phyloP scores from a whole-genome alignment of 2,113 vertebrate species.

The Tichodroma muraria region DNA sequence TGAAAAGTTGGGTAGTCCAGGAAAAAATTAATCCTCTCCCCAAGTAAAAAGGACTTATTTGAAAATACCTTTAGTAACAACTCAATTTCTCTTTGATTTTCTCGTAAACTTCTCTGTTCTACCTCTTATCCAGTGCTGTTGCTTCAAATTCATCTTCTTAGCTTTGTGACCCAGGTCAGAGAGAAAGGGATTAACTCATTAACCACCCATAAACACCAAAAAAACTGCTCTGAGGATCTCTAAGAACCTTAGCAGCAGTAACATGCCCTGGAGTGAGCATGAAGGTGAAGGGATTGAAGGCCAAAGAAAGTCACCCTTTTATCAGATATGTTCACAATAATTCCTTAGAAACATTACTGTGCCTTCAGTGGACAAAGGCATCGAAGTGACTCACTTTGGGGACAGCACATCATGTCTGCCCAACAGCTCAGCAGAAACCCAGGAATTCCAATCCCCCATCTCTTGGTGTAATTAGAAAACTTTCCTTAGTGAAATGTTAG shows the following conservation, averaged over 20 bases:
- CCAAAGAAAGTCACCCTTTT: neutral
- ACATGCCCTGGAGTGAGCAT: neutral
- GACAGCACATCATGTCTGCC: neutral
- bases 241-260: neutral
- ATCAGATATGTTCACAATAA: neutral
- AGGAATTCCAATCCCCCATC: neutral
- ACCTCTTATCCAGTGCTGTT: neutral
- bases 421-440: neutral
- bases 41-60: neutral
- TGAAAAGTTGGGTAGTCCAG: neutral
- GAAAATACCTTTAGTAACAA: neutral
- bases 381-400: neutral
- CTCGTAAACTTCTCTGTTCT: neutral
- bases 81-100: neutral
- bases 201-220: neutral
- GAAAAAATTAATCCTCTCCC: neutral
- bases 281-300: neutral
- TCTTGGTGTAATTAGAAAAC: neutral
- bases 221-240: neutral
- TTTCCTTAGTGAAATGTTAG: neutral
- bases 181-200: neutral
- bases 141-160: neutral
- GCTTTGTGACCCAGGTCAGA: neutral
- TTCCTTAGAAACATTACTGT: neutral
- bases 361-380: neutral